Evolutionary conservation across 1,140 invertebrate species (phyloP).

Genomic region (Panagrolaimus sp.): DNA sequence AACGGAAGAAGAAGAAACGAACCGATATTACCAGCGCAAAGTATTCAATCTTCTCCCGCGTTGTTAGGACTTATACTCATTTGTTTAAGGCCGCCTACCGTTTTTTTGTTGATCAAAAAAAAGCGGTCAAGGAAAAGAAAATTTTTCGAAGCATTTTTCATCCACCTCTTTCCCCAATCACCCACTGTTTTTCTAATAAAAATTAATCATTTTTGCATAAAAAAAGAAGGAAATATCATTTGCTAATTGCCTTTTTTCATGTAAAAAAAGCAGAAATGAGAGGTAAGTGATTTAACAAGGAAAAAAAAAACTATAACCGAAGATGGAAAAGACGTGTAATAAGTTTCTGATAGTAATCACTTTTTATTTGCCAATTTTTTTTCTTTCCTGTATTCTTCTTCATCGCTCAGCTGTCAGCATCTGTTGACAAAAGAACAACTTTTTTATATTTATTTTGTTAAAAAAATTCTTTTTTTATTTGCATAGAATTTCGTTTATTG

Average conservation of each 20-base stretch:
- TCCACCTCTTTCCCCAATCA: neutral
- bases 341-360: too few relatives aligned
- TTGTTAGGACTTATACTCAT: neutral
- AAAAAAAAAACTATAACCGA: too few relatives aligned
- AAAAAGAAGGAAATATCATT: neutral
- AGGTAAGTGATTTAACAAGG: neutral
- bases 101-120: neutral
- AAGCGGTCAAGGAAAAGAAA: neutral
- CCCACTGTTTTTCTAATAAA: conserved; percentile 5
- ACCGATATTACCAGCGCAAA: conserved; percentile 8
- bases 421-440: too few relatives aligned
- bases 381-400: too few relatives aligned
- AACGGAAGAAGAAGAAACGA: neutral
- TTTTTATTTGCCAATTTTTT: too few relatives aligned
- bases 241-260: neutral
- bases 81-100: neutral
- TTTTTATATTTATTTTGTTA: too few relatives aligned
- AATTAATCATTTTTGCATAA: neutral
- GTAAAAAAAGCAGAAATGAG: neutral
- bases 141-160: too few relatives aligned
- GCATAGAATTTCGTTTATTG: too few relatives aligned
- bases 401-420: too few relatives aligned
- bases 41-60: neutral
- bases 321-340: too few relatives aligned
- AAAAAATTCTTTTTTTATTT: too few relatives aligned